phyloP scores from a whole-genome alignment of 2,888 invertebrate species.

The Cepaea hortensis region DNA sequence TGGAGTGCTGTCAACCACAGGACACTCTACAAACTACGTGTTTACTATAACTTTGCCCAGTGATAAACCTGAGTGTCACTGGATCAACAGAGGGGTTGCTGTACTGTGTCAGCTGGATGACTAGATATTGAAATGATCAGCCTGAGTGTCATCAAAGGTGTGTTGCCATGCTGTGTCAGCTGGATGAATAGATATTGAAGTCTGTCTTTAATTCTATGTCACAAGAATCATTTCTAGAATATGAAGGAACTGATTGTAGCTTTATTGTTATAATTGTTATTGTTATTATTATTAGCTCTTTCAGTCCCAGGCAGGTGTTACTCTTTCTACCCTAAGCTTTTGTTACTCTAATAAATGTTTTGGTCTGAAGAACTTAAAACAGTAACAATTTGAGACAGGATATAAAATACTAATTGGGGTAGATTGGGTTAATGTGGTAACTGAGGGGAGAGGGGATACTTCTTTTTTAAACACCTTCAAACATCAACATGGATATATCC shows the following conservation, averaged over 20 bases:
- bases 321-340: too few species aligned
- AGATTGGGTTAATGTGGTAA: too few species aligned
- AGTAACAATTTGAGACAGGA: too few species aligned
- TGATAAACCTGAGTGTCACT: conserved; percentile 69
- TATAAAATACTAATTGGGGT: too few species aligned
- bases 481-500: too few species aligned
- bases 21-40: conserved; percentile 76
- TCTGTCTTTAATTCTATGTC: not conserved
- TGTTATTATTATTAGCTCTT: too few species aligned
- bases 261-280: too few species aligned
- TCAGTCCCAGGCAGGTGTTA: too few species aligned
- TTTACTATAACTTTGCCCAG: conserved; percentile 72
- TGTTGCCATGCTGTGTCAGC: conserved; percentile 75
- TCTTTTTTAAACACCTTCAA: too few species aligned
- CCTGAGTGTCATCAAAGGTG: conserved; percentile 74
- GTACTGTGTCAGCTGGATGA: conserved; percentile 76
- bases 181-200: conserved; percentile 69
- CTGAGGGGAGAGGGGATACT: too few species aligned
- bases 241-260: not conserved
- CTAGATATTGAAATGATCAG: conserved; percentile 59
- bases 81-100: conserved; percentile 76
- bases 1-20: conserved; percentile 73
- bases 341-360: too few species aligned
- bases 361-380: too few species aligned
- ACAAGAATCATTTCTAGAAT: not conserved